Conservation (phyloP, 2,888 invertebrate genomes). For the Agrypnus murinus region DNA sequence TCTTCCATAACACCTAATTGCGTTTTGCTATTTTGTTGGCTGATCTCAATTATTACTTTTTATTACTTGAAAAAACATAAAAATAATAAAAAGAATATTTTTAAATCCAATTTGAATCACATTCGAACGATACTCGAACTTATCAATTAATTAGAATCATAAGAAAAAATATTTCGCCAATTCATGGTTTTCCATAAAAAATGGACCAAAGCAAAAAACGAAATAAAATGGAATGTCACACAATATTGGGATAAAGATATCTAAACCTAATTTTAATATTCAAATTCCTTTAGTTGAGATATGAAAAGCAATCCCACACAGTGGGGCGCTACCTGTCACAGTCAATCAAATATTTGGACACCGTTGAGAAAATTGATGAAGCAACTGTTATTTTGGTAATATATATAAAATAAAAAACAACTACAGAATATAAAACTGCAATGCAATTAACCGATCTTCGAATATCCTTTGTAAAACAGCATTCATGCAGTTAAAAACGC, state of each 20-base stretch:
- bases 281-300: conserved; percentile 1
- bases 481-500: conserved; percentile 31
- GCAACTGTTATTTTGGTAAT: conserved; percentile 2
- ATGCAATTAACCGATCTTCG: conserved; percentile 6
- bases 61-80: too few species aligned
- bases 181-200: too few species aligned
- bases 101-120: too few species aligned
- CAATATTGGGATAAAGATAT: conserved; percentile 14
- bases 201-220: too few species aligned
- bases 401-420: neutral
- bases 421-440: conserved; percentile 28
- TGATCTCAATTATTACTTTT: too few species aligned
- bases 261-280: conserved; percentile 7
- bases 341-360: conserved; percentile 10
- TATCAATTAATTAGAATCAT: too few species aligned
- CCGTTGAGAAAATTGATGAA: conserved; percentile 17
- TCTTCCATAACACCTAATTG: too few species aligned
- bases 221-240: neutral
- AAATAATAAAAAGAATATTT: too few species aligned
- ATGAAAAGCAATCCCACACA: conserved; percentile 15
- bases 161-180: too few species aligned
- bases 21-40: too few species aligned
- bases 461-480: conserved; percentile 3
- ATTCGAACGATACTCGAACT: too few species aligned
- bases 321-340: conserved; percentile 30